Evolutionary conservation across 2,888 invertebrate genomes (phyloP), one percentile per base, ranked within the genome.

Genomic region (Emmelina monodactyla): DNA sequence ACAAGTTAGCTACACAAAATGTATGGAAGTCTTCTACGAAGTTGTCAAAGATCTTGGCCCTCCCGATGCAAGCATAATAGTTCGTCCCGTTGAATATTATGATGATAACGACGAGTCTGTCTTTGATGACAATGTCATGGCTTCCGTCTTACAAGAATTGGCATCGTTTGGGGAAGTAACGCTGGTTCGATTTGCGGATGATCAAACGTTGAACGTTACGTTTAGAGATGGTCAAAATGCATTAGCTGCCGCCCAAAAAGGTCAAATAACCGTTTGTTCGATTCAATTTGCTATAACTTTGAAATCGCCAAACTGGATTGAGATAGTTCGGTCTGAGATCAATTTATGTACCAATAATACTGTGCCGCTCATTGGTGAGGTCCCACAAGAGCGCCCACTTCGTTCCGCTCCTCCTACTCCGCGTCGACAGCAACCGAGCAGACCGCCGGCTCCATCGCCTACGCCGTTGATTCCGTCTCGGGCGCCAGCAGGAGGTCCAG

Each of bases 21-120:
- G 95, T 37, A 86, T 91, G 55, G 79, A 83, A 48, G 89, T 94
- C 2, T 93, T 97, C 57, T 87, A 89, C 54, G 88, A 90, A 63
- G 92, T 94, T 0, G 89, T 94, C 14, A 83, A 85, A 37, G 89
- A 91, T 56, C 84, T 95, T 44, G 98, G 98, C 0, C 98, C 98
- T 3, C 94, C 95, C 0, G 97, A 99, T 75, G 92, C 92, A 1
- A 97, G 97, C 12, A 88, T 98, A 44, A 86, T 97, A 32, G 87
- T 97, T 6, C 64, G 67, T 48, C 73, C 78, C 5, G 51, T 56
- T 25, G 64, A 70, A 11, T 76, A 73, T 3, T 25, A 25, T 10
- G 53, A 56, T 25, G 58, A 61, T 40, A 59, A 62, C 5, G 82
- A 83, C 6, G 83, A 85, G 13, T 83, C 83, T 12, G 84, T 88